Percentiles rank a stretch among this genome's conserved stretches.
Evolutionary conservation across 2,888 invertebrate genomes (phyloP).

Genomic region (Phorcus lineatus): DNA sequence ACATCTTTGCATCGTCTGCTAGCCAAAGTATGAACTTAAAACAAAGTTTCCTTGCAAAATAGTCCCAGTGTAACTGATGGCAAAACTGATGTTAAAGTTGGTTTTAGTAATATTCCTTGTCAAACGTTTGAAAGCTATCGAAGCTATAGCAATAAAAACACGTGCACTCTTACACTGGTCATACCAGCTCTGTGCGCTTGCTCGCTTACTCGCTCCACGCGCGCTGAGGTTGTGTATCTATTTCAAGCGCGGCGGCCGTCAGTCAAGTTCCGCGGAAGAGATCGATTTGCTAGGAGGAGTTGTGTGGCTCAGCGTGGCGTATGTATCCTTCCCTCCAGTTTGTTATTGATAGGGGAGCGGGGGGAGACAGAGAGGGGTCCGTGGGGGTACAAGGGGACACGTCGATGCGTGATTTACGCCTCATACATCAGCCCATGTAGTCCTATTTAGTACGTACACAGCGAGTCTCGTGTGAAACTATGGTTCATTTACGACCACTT

Average conservation of each 20-base stretch:
- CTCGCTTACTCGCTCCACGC: neutral
- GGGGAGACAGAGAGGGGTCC: neutral
- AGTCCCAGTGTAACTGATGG: neutral
- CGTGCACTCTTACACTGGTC: neutral
- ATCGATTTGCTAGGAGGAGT: constrained; percentile 9
- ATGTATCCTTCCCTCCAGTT: constrained; percentile 5
- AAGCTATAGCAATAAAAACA: neutral
- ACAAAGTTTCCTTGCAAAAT: neutral
- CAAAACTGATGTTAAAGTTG: neutral
- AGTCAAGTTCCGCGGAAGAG: constrained; percentile 10
- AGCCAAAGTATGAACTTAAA: neutral
- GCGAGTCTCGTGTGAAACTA: no score
- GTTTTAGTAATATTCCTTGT: neutral
- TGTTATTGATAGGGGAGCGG: constrained; percentile 7
- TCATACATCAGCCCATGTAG: neutral
- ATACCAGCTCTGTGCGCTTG: neutral
- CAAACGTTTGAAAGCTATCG: neutral
- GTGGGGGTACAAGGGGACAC: neutral
- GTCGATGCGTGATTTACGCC: neutral
- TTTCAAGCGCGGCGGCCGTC: constrained; percentile 8
- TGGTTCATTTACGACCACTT: no score
- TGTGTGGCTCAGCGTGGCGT: constrained; percentile 8
- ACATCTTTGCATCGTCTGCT: constrained; percentile 3
- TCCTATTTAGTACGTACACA: neutral
- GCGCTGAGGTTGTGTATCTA: constrained; percentile 1